Evolutionary conservation across 2,797 vertebrate genomes (phyloP), one percentile per base, ranked within the genome.

Genomic region (Centroberyx gerrardi): DNA sequence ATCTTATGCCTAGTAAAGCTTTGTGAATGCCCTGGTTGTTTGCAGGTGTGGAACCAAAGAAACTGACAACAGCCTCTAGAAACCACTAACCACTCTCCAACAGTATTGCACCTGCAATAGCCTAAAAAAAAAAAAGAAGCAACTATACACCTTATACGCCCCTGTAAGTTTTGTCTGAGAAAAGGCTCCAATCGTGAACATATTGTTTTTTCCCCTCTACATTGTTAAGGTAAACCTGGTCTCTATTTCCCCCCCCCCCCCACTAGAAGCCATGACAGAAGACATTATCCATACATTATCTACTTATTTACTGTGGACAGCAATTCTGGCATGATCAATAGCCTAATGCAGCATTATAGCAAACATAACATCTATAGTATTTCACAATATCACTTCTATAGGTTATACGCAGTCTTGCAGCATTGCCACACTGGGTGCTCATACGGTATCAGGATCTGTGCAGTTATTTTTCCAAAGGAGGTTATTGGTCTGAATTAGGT

Each of bases 1-100:
- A 92, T 91, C 78, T 85, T 68, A 72, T 76, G 69, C 13, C 72
- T 64, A 59, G 72, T 89, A 76, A 88, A 90, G 68, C 9, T 1
- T 7, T 22, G 31, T 89, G 83, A 85, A 77, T 59, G 63, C 70
- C 73, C 55, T 72, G 74, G 87, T 87, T 71, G 69, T 81, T 82
- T 90, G 70, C 86, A 87, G 87, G 82, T 81, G 42, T 44, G 42
- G 74, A 85, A 73, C 80, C 78, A 79, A 49, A 79, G 54, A 77
- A 74, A 70, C 46, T 77, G 51, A 71, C 56, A 72, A 59, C 33
- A 55, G 71, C 40, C 27, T 66, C 61, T 65, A 74, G 38, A 40
- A 40, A 40, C 38, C 38, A 46, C 44, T 22, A 31, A 17, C 17
- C n/a, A 38, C 17, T 9, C 46, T 33, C 14, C 54, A n/a, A 33